Percentiles rank a stretch among this genome's conserved stretches.
Conservation (phyloP, 2,113 vertebrate species). For the Plecotus auritus region DNA sequence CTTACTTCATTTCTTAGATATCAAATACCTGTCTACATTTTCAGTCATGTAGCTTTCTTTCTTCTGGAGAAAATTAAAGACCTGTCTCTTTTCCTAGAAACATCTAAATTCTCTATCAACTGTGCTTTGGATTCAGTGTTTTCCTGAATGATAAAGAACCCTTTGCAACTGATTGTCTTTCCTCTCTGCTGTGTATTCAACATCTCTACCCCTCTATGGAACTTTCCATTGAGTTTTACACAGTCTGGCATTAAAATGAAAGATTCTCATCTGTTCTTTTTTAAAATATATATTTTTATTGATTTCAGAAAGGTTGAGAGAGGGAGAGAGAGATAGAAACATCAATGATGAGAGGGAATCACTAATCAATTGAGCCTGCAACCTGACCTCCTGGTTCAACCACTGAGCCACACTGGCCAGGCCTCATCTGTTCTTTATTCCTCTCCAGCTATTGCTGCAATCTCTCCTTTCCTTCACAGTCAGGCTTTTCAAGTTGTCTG, state of each 20-base stretch:
- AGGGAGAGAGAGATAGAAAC: too few relatives aligned
- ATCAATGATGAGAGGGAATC: too few relatives aligned
- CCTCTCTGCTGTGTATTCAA: not conserved
- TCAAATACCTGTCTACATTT: not conserved
- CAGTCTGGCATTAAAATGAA: not conserved
- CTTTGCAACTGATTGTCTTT: not conserved
- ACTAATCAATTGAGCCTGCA: too few relatives aligned
- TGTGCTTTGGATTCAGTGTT: not conserved
- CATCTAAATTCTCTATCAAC: not conserved
- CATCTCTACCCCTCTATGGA: not conserved
- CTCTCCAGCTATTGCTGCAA: not conserved
- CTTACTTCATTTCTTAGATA: not conserved
- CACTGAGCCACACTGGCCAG: too few relatives aligned
- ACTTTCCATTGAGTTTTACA: not conserved
- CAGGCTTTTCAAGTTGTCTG: conserved; percentile 5
- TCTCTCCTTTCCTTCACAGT: not conserved
- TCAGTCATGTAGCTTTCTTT: not conserved
- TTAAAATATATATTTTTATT: too few relatives aligned
- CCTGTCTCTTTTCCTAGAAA: not conserved
- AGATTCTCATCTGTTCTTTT: not conserved
- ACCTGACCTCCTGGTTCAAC: too few relatives aligned
- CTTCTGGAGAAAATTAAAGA: not conserved
- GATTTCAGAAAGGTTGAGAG: too few relatives aligned
- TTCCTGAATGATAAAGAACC: not conserved
- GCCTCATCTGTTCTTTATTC: not conserved